phyloP scores from a whole-genome alignment of 2,797 vertebrate genomes.

The Pteropus rufus region DNA sequence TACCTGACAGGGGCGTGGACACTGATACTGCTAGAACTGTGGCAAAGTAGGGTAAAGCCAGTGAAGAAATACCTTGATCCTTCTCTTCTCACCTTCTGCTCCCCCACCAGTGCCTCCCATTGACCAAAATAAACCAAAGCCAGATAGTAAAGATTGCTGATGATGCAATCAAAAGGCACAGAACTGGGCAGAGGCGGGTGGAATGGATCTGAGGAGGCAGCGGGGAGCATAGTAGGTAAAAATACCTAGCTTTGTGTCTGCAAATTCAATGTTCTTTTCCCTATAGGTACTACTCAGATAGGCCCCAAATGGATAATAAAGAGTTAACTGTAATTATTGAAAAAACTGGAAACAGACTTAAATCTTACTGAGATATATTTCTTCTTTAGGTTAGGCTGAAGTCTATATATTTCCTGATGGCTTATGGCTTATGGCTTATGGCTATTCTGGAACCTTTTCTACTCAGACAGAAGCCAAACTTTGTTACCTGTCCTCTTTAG shows the following conservation, averaged over 20 bases:
- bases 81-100: neutral
- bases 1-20: neutral
- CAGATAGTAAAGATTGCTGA: neutral
- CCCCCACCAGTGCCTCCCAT: neutral
- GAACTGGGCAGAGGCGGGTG: neutral
- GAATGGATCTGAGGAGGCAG: neutral
- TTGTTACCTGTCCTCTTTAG: neutral
- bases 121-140: neutral
- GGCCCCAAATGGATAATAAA: neutral
- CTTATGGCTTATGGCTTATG: neutral
- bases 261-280: neutral
- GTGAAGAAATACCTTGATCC: neutral
- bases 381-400: neutral
- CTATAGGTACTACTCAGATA: neutral
- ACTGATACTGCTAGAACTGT: neutral
- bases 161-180: neutral
- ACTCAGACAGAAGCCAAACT: neutral
- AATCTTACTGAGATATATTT: neutral
- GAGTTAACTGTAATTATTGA: neutral
- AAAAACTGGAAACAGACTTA: neutral
- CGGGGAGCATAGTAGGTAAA: neutral
- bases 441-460: neutral
- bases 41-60: neutral
- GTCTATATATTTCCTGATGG: neutral
- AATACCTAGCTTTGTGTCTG: neutral